Evolutionary conservation across 1,140 invertebrate species (phyloP), one percentile per base, ranked within the genome.

Genomic region (Drosophila kohkoa): DNA sequence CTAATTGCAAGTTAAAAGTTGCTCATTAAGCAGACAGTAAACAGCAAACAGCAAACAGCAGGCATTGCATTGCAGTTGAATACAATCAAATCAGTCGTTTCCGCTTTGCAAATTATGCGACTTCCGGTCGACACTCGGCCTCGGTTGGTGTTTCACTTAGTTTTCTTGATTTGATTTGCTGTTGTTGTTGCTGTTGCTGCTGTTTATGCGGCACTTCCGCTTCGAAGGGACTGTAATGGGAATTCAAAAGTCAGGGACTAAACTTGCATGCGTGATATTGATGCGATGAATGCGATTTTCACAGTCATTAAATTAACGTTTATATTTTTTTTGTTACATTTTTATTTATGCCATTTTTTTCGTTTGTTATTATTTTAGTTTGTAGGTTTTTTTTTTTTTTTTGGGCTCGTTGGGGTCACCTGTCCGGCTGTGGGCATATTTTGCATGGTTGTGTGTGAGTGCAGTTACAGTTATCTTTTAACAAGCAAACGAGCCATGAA

Each of bases 1-100:
- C 83, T 88, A 87, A 87, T 88, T 88, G 82, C 81, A 82, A 80
- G 71, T 79, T 82, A 79, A 86, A 86, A 86, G 79, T 88, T 88
- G 79, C 79, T 86, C 82, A 86, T 86, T 86, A 88, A 79, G 82
- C 60, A 25, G 20, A 25, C 20, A 25, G 20, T 3, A 25, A 25
- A 25, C 20, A 25, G 20, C 20, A 25, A 25, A 25, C 20, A 25
- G 20, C 20, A 25, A 25, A 25, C 20, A 16, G 16, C 35, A 43
- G 70, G 30, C 67, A 45, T 54, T 71, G 77, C 67, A 45, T 54
- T 69, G 77, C 63, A 69, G 83, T 77, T 75, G 78, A 88, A 87
- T 78, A 83, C 69, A 87, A 83, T 87, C 85, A 87, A 87, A 88
- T 87, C 82, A 87, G 83, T 72, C 77, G 64, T 77, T 87, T 87